Evolutionary conservation across 2,888 invertebrate species (phyloP).

Genomic region (Cryptus armator): DNA sequence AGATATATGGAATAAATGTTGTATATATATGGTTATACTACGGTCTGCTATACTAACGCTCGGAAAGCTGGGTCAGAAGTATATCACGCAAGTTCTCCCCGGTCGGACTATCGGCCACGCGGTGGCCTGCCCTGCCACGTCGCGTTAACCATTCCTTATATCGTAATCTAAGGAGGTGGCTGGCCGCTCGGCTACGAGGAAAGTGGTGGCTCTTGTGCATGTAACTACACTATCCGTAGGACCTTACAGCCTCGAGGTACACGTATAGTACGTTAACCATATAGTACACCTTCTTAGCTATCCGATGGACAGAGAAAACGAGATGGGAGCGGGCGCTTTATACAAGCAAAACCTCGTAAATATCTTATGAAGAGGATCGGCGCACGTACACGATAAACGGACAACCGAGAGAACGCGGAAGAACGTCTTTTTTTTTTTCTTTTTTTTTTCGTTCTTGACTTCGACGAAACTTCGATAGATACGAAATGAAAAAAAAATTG

Average conservation of each 20-base stretch:
- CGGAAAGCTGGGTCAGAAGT: conserved; percentile 72
- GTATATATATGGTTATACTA: not conserved
- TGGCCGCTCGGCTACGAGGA: conserved; percentile 74
- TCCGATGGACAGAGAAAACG: conserved; percentile 16
- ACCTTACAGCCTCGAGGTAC: not conserved
- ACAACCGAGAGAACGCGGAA: not conserved
- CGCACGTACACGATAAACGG: conserved; percentile 54
- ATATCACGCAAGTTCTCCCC: conserved; percentile 57
- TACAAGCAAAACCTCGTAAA: conserved; percentile 76
- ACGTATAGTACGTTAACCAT: not conserved
- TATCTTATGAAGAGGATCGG: conserved; percentile 79
- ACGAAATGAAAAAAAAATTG: not conserved
- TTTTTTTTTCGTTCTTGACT: not conserved
- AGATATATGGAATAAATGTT: not conserved
- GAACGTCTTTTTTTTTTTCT: not conserved
- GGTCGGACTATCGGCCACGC: conserved; percentile 76
- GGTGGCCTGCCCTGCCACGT: conserved; percentile 73
- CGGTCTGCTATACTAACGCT: not conserved
- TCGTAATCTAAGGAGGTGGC: conserved; percentile 82
- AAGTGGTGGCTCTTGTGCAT: conserved; percentile 26
- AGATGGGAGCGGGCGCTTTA: not conserved
- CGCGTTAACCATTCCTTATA: conserved; percentile 80
- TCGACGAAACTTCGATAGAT: not conserved
- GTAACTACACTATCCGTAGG: not conserved
- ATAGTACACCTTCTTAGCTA: not conserved